Base-by-base conservation (phyloP, 2,888 invertebrate species). In the Clepsis dumicolana region DNA sequence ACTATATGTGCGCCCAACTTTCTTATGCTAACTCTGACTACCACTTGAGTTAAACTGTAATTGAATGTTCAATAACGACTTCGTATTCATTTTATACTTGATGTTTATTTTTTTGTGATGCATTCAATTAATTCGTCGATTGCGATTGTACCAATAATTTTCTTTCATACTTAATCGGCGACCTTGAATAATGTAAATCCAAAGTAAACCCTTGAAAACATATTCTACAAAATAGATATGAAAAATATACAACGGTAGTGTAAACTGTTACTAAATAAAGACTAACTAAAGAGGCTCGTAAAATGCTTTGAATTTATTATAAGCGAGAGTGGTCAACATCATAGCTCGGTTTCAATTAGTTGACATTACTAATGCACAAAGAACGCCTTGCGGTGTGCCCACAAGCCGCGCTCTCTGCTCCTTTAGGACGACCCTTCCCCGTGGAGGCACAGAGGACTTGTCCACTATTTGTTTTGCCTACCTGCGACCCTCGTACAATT, bases 401-500 rank as follows among this genome's bases (percentile, higher is more conserved):
- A 12, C 84, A 78, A 80, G 81, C 87, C 90, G 78, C 88, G 87
- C 81, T 86, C 86, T 86, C 87, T 87, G 85, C 86, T 88, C 88
- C 89, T 89, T 84, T 86, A 88, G 88, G 90, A 88, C 82, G 87
- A 86, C 89, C 90, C 89, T 87, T 87, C 87, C 85, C 81, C 75
- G 80, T 79, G 84, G 85, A 80, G 85, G 81, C 78, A 77, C 82
- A 73, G 76, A 81, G 84, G 84, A 83, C 89, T 84, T 81, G 88
- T 87, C 84, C 85, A 83, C 86, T 92, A 84, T 93, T 93, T 92
- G 91, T 92, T 89, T 87, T 90, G 86, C 84, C 89, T 88, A 84
- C 88, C 87, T 86, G 85, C 82, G 85, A 90, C 91, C 90, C 89
- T 90, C 87, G 80, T 84, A 84, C 85, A 84, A 88, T 85, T 87